These are phyloP conservation scores for Pharmacophagus antenor DNA, from an alignment of 2,888 invertebrate species.

Conservation along the genomic window DNA sequence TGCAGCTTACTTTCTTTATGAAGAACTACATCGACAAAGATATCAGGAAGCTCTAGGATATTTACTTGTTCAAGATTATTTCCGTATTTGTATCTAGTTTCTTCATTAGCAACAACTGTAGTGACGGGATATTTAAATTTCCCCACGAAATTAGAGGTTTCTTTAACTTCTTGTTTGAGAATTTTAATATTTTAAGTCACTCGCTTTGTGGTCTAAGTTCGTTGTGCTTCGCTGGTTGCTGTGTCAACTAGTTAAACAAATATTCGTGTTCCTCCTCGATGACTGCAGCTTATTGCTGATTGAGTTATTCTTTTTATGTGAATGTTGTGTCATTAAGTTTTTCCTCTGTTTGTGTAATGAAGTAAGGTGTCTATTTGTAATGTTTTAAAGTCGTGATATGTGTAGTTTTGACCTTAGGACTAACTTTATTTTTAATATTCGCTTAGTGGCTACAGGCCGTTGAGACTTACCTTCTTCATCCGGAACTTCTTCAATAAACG, in stretches of 20 bases:
- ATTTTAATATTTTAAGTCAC: conserved; percentile 44
- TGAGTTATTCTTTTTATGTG: conserved; percentile 34
- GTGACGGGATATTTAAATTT: conserved; percentile 45
- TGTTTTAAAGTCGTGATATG: conserved; percentile 23
- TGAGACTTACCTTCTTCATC: conserved; percentile 49
- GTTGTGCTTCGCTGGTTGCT: conserved; percentile 38
- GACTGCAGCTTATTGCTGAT: conserved; percentile 39
- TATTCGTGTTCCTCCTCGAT: conserved; percentile 41
- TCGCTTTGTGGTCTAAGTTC: conserved; percentile 34
- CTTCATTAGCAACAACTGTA: conserved; percentile 37
- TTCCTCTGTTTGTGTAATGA: conserved; percentile 47
- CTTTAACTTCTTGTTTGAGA: no score
- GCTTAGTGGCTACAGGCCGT: conserved; percentile 15
- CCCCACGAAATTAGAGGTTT: conserved; percentile 11
- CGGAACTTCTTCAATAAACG: conserved; percentile 33
- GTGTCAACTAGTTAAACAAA: no score
- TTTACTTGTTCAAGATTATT: conserved; percentile 15
- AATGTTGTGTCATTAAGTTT: conserved; percentile 40
- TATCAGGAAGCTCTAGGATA: conserved; percentile 47
- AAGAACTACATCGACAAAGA: conserved; percentile 33
- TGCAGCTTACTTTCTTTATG: conserved; percentile 45
- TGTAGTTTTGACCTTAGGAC: conserved; percentile 45
- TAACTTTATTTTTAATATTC: conserved; percentile 34
- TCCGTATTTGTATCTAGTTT: conserved; percentile 18
- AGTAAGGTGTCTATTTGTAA: conserved; percentile 28